phyloP scores from a whole-genome alignment of 1,140 invertebrate genomes.

The Gerris buenoi region DNA sequence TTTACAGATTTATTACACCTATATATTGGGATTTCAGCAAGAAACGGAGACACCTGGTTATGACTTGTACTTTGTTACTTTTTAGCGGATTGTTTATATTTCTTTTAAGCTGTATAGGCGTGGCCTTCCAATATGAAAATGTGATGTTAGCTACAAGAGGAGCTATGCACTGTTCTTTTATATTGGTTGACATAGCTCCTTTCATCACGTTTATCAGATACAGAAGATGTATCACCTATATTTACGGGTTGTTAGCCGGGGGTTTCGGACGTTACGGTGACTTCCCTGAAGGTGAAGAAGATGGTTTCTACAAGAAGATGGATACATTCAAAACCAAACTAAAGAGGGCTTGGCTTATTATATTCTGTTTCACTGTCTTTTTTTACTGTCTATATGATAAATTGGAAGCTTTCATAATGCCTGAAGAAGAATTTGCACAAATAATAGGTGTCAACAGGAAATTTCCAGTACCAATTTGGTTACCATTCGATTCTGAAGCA shows the following conservation, averaged over 20 bases:
- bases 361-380: not conserved
- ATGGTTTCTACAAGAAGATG: not conserved
- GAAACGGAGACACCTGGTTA: not conserved
- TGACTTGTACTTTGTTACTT: not conserved
- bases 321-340: not conserved
- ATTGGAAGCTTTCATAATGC: not conserved
- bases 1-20: not conserved
- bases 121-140: not conserved
- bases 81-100: too few relatives aligned
- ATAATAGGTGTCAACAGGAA: not conserved
- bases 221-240: not conserved
- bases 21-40: not conserved
- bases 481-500: not conserved
- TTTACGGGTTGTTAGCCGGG: not conserved
- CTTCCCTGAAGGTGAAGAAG: not conserved
- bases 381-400: not conserved
- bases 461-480: not conserved
- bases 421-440: not conserved
- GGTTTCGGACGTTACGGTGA: not conserved
- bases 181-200: not conserved
- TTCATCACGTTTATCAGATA: not conserved
- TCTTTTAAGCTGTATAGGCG: not conserved
- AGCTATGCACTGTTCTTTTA: not conserved
- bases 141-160: not conserved
- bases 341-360: not conserved